Base-by-base conservation (phyloP, 2,797 vertebrate genomes). In the Rallus crepitans region DNA sequence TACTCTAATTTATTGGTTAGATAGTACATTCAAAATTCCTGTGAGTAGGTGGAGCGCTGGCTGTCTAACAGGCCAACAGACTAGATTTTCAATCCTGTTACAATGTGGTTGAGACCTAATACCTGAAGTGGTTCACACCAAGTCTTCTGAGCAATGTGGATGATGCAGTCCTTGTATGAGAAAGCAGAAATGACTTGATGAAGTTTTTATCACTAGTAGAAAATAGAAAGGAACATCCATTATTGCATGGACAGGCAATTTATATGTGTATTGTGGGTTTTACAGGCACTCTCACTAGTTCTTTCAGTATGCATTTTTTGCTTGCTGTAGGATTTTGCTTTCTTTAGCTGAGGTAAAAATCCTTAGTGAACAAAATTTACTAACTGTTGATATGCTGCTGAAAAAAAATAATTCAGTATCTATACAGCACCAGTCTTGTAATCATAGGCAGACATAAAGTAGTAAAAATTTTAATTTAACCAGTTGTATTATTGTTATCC, bases 391-490 rank as follows among this genome's bases (percentile, higher is more conserved):
- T 85, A 16, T 63, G 16, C 13, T 61, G 50, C 20, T 39, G 48
- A 92, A 79, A 84, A 76, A 87, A 82, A 95, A 61, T 63, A 64
- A 52, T 61, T 71, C 31, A n/a, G 3, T 60, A 33, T 60, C 76
- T 89, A 48, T 72, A 33, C 35, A 81, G 16, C 12, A 55, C 17
- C 27, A 45, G n/a, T 79, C 70, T 40, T 28, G 7, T 79, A 83
- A 71, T 50, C 45, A 55, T 12, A 88, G 47, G 28, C 24, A 86
- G 35, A 56, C 12, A 37, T 72, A 87, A 77, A 77, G 35, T 35
- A 73, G 24, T 89, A 94, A 89, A 92, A 92, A 70, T 21, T 45
- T 37, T 89, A 87, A 70, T 92, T 91, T 79, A 84, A 48, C 9
- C 6, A 2, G 4, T 57, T 75, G 24, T 68, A 71, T 85, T 78